Evolutionary conservation across 2,888 invertebrate species (phyloP).

Genomic region (Octodonta nipae): DNA sequence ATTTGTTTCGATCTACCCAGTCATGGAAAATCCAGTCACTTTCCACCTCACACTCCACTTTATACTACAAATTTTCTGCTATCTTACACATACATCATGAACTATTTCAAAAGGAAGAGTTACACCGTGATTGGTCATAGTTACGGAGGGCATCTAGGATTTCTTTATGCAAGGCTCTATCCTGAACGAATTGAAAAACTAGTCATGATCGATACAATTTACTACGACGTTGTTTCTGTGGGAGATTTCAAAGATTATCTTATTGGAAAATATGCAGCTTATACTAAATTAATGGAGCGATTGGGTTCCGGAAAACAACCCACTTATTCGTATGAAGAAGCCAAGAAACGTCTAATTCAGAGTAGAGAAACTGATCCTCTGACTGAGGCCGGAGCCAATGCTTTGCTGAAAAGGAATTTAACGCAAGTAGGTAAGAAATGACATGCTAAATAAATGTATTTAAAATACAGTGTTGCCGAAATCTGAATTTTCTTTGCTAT

Average conservation of each 20-base stretch:
- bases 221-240: conserved; percentile 20
- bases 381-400: conserved; percentile 36
- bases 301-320: conserved; percentile 19
- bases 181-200: conserved; percentile 35
- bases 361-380: conserved; percentile 32
- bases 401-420: conserved; percentile 37
- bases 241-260: conserved; percentile 24
- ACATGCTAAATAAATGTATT: too few species aligned
- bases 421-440: conserved; percentile 28
- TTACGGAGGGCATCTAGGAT: conserved; percentile 40
- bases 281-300: conserved; percentile 26
- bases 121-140: conserved; percentile 31
- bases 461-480: too few species aligned
- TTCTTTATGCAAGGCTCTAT: conserved; percentile 31
- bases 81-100: conserved; percentile 20
- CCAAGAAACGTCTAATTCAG: conserved; percentile 36
- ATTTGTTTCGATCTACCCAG: conserved; percentile 45
- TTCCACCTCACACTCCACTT: conserved; percentile 31
- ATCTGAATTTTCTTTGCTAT: too few species aligned
- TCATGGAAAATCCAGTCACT: conserved; percentile 44
- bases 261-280: conserved; percentile 28
- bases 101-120: conserved; percentile 20
- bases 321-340: conserved; percentile 37
- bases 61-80: conserved; percentile 35
- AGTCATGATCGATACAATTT: conserved; percentile 34